Evolutionary conservation across 2,888 invertebrate genomes (phyloP).

Genomic region (Pimpla rufipes): DNA sequence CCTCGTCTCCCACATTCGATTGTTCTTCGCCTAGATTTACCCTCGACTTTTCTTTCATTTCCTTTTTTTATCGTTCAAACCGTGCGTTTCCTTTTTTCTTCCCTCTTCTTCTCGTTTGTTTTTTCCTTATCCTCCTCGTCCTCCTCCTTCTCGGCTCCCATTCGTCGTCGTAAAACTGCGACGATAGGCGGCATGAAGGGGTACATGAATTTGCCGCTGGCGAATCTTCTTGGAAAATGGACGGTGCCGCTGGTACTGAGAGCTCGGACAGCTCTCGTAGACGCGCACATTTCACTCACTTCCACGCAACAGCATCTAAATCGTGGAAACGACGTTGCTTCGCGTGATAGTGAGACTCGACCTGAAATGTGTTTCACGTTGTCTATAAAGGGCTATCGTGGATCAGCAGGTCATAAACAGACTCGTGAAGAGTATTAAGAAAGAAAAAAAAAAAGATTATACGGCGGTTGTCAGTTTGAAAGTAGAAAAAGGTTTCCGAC

Average conservation of each 20-base stretch:
- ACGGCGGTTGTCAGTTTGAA: no score
- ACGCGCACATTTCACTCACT: background rate
- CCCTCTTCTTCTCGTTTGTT: background rate
- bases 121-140: background rate
- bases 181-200: background rate
- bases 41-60: conserved; percentile 19
- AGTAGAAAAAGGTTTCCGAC: no score
- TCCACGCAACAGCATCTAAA: background rate
- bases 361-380: background rate
- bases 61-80: conserved; percentile 8
- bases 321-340: background rate
- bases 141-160: background rate
- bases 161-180: conserved; percentile 22
- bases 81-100: background rate
- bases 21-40: conserved; percentile 22
- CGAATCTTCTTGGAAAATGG: background rate
- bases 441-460: no score
- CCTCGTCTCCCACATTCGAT: conserved; percentile 21
- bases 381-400: background rate
- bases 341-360: background rate
- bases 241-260: background rate
- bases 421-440: no score
- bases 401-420: background rate
- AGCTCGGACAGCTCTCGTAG: background rate
- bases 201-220: background rate